Evolutionary conservation across 2,113 vertebrate genomes (phyloP).

Genomic region (Pangasianodon hypophthalmus): DNA sequence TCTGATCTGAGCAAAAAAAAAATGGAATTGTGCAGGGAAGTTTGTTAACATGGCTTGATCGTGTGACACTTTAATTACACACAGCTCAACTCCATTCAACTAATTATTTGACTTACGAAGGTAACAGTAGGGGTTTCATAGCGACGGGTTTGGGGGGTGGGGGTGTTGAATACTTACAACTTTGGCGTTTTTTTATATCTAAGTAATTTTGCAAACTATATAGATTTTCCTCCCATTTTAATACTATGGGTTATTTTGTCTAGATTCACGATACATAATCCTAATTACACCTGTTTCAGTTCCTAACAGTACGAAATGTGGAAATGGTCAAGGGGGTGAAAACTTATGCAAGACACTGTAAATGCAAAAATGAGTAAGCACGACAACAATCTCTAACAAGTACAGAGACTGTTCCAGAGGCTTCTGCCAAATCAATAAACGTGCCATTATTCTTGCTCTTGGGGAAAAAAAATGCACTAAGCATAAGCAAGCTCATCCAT

Average conservation of each 20-base stretch:
- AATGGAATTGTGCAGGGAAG: neutral
- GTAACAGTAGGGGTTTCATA: neutral
- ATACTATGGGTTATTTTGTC: too few relatives aligned
- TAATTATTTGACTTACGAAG: neutral
- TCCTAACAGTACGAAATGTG: neutral
- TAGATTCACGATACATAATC: neutral
- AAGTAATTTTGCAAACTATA: too few relatives aligned
- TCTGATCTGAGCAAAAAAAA: neutral
- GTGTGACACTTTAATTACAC: neutral
- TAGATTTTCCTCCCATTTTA: neutral
- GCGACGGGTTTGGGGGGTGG: neutral
- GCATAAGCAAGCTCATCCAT: conserved; percentile 47
- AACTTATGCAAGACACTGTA: neutral
- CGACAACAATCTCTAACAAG: conserved; percentile 16
- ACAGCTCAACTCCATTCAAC: neutral
- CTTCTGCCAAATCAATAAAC: conserved; percentile 25
- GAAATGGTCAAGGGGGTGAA: neutral
- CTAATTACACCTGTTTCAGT: neutral
- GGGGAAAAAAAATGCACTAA: neutral
- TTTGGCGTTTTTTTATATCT: too few relatives aligned
- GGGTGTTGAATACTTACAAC: too few relatives aligned
- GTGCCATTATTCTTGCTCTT: conserved; percentile 6
- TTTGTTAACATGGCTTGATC: neutral
- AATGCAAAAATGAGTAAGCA: neutral
- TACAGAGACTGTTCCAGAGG: neutral